These are phyloP conservation scores for Oeneis ivallda DNA, from an alignment of 2,888 invertebrate species.

Conservation along the genomic window DNA sequence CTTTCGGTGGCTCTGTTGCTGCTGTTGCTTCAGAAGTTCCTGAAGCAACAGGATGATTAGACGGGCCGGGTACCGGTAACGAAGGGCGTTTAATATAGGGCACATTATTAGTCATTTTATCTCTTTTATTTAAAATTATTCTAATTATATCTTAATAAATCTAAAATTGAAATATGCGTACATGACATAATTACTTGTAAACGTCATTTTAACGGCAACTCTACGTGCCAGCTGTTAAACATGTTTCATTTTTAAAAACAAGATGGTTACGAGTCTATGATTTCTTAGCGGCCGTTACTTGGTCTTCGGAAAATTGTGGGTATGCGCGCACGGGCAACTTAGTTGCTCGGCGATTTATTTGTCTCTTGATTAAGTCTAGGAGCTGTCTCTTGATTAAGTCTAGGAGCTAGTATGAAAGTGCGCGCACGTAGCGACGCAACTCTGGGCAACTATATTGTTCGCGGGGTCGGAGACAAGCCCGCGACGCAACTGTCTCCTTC, in stretches of 20 bases:
- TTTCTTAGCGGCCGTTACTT: too few species aligned
- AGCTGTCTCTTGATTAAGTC: too few species aligned
- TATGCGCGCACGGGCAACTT: too few species aligned
- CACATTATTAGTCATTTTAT: not conserved
- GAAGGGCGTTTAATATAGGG: constrained; percentile 28
- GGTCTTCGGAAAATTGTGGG: too few species aligned
- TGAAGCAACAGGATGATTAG: constrained; percentile 29
- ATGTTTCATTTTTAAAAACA: not conserved
- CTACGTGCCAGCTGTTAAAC: not conserved
- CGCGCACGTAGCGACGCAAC: too few species aligned
- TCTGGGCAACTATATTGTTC: too few species aligned
- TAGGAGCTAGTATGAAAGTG: too few species aligned
- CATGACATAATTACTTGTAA: not conserved
- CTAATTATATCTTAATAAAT: constrained; percentile 12
- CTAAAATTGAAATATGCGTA: not conserved
- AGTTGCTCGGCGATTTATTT: too few species aligned
- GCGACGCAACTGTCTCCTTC: too few species aligned
- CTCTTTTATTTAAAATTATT: not conserved
- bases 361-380: too few species aligned
- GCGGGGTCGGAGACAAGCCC: too few species aligned
- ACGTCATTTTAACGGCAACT: not conserved
- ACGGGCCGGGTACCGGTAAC: constrained; percentile 35
- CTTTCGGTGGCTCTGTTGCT: constrained; percentile 8
- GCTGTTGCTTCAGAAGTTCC: constrained; percentile 1
- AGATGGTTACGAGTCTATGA: not conserved